A percentile compares a stretch with the other conserved stretches of the same genome.
Evolutionary conservation across 2,113 vertebrate genomes (phyloP).

Genomic region (Pteronura brasiliensis): DNA sequence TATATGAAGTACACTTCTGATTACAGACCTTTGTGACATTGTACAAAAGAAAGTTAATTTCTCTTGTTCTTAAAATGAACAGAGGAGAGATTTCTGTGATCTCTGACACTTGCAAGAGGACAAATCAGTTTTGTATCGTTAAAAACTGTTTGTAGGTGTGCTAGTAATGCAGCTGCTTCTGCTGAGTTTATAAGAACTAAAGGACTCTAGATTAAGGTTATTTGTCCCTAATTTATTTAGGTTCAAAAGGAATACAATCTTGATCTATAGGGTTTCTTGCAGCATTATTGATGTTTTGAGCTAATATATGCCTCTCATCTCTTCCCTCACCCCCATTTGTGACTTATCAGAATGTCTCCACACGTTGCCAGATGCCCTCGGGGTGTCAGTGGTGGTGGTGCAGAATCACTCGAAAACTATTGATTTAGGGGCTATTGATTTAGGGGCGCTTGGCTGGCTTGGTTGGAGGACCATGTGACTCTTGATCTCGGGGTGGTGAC

Average conservation of each 20-base stretch:
- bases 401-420: background rate
- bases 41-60: background rate
- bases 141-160: background rate
- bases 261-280: background rate
- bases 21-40: background rate
- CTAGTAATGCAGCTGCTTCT: background rate
- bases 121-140: background rate
- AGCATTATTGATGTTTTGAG: background rate
- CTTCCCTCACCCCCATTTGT: background rate
- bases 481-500: background rate
- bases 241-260: background rate
- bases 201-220: background rate
- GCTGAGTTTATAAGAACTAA: background rate
- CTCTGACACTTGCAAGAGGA: slow-evolving; percentile 7
- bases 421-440: background rate
- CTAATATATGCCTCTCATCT: background rate
- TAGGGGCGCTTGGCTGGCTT: background rate
- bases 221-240: background rate
- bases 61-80: background rate
- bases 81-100: background rate
- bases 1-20: background rate
- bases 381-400: background rate
- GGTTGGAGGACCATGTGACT: background rate
- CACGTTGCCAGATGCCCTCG: background rate
- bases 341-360: background rate